Base-by-base conservation (phyloP, 2,113 vertebrate species). In the Nasalis larvatus region DNA sequence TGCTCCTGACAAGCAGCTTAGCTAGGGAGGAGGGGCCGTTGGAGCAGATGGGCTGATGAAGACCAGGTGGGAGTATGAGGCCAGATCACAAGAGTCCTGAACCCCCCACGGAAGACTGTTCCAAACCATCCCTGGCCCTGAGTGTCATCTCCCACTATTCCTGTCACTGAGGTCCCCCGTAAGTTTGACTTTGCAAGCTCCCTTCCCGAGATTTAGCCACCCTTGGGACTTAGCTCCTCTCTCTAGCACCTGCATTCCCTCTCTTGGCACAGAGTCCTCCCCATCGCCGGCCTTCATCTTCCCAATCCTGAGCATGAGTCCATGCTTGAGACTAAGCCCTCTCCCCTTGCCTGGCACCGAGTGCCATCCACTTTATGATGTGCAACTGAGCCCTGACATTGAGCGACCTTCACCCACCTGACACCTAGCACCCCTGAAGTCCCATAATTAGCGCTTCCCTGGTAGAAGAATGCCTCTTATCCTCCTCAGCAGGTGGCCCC, bases 31-130 rank as follows among this genome's bases (percentile, higher is more conserved):
- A 25, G 9, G n/a, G 42, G 40, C 14, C 6, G 6, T 60, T 30
- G 16, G 5, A 3, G 13, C 1, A 5, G 3, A 32, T 9, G 20
- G 11, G 21, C 0, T 14, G 30, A 47, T 8, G 23, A 25, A 52
- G 60, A 49, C 42, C 32, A 60, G 14, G 14, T 37, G 58, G 30
- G 58, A 80, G 32, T 11, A 0, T 8, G 23, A 1, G 5, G 52
- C 27, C 6, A 13, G 42, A 4, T 54, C 54, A 14, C 6, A 4
- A 63, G 7, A 49, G 74, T 30, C 32, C 76, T 10, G 13, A 47
- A 25, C 16, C 8, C 49, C 49, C 18, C 14, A 0, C 0, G 4
- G 82, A 42, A 47, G 8, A 21, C 8, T 12, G 3, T 68, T 27
- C n/a, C 21, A 0, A 3, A 20, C 37, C 42, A 68, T 20, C 30